These are phyloP conservation scores for Carassius auratus DNA, from an alignment of 2,113 vertebrate species.

Conservation along the genomic window DNA sequence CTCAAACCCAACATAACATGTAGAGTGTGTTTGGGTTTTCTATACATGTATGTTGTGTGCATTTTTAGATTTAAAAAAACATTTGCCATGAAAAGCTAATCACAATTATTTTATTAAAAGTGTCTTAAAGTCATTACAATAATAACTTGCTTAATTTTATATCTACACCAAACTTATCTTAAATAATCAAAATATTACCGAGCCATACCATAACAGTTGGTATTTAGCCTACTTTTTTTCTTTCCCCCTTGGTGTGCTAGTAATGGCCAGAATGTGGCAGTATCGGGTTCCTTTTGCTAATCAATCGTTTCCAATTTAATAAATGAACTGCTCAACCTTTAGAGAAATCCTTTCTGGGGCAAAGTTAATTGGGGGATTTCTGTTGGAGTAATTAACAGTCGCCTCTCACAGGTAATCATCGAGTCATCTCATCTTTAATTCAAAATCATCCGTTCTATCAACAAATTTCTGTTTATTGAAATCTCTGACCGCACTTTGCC, in stretches of 20 bases:
- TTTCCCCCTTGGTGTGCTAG: not conserved
- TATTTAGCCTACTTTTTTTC: not conserved
- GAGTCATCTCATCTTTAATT: constrained; percentile 3
- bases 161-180: not conserved
- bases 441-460: constrained; percentile 1
- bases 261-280: constrained; percentile 7
- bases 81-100: not conserved
- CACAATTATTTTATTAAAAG: not conserved
- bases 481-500: not conserved
- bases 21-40: not conserved
- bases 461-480: not conserved
- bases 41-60: not conserved
- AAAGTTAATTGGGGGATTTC: not conserved
- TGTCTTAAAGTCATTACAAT: not conserved
- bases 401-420: constrained; percentile 8
- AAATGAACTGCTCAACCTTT: not conserved
- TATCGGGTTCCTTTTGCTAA: not conserved
- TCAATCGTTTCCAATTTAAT: not conserved
- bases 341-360: constrained; percentile 20
- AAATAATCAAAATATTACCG: not conserved
- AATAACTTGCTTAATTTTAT: not conserved
- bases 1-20: not conserved
- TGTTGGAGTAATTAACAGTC: not conserved
- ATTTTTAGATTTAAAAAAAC: not conserved
- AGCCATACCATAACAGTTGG: not conserved